Evolutionary conservation across 2,888 invertebrate species (phyloP), one percentile per base, ranked within the genome.

Genomic region (Lasioglossum villosulum): DNA sequence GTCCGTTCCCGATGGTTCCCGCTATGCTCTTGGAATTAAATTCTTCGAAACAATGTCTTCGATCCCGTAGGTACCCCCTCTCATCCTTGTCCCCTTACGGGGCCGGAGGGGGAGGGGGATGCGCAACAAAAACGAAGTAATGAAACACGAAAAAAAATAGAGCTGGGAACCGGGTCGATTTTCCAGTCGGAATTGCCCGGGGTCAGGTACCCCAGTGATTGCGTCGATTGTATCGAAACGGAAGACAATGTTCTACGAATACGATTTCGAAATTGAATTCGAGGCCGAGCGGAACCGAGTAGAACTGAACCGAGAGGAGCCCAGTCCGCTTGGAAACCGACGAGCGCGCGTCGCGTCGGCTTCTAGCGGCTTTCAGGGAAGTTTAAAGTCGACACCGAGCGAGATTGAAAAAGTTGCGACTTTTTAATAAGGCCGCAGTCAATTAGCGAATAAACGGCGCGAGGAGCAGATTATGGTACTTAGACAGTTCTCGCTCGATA

Each of bases 21-120:
- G 59, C 74, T 45, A 56, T 56, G 73, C 34, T 68, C 48, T 27
- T 42, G 87, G 90, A 92, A 92, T 93, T 89, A 92, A 92, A 92
- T 92, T 92, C 92, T 91, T 91, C 88, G 88, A 87, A 86, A 87
- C 87, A 91, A 86, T 83, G 85, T 71, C 80, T 68, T 66, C 66
- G 78, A 45, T 73, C 68, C 73, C 82, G 48, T 63, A 63, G 72
- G 34, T 73, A 72, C 14, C 16, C 30, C 14, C 19, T 2, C 6
- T 19, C 34, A 34, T 59, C 14, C 16, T 59, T 59, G 27, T 4
- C 5, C 37, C 42, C 4, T 23, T 37, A 16, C n/a, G 19, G 19
- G 56, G 59, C 6, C 10, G 19, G 23, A 8, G 1, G 19, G 6
- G 48, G 8, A 2, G 23, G 52, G 1, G 27, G 59, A 27, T 59